Conservation (phyloP, 2,113 vertebrate species). For the Nyctereutes procyonoides region DNA sequence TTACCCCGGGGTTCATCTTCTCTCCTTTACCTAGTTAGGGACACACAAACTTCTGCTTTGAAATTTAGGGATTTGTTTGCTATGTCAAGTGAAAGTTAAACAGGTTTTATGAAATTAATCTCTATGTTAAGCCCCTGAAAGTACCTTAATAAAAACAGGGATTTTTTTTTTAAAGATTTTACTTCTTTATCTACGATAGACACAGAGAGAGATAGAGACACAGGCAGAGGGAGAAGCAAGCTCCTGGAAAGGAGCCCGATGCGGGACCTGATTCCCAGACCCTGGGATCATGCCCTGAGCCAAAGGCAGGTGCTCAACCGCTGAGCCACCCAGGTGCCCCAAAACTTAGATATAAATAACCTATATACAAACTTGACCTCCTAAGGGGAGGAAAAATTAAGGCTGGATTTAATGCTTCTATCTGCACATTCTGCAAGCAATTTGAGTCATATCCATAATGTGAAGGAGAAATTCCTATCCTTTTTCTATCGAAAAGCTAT, state of each 20-base stretch:
- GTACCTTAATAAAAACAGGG: neutral
- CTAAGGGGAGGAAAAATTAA: neutral
- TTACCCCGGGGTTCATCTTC: neutral
- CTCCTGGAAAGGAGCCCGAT: no score
- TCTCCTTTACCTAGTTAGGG: constrained; percentile 17
- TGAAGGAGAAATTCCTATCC: neutral
- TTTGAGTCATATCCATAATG: neutral
- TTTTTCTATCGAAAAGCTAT: neutral
- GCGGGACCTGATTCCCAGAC: no score
- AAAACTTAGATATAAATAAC: neutral
- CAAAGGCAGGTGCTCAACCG: no score
- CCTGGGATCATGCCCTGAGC: no score
- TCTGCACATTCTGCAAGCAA: neutral
- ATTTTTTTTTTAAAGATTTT: neutral
- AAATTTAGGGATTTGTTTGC: neutral
- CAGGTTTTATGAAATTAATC: neutral
- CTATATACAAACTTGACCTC: neutral
- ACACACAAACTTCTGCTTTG: neutral
- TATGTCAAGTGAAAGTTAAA: neutral
- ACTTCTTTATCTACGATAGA: no score
- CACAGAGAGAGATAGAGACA: no score
- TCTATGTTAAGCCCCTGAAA: constrained; percentile 8
- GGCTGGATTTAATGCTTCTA: neutral
- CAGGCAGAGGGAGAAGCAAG: no score
- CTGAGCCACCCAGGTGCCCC: no score